phyloP scores from a whole-genome alignment of 2,113 vertebrate genomes.

The Bambusicola thoracicus region DNA sequence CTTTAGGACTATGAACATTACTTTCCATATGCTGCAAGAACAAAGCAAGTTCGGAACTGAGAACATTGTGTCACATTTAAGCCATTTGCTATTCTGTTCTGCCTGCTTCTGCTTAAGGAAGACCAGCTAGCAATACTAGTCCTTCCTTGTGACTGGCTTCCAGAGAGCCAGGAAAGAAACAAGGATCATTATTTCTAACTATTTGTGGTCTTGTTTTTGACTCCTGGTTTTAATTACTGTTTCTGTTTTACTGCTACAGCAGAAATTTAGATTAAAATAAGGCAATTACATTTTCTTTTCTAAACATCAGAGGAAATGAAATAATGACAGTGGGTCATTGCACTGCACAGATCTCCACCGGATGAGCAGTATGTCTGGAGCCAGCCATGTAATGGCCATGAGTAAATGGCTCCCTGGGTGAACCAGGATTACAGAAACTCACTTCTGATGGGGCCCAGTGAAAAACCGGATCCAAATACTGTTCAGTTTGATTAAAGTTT shows the following conservation, averaged over 20 bases:
- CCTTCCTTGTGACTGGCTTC: background rate
- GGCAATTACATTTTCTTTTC: constrained; percentile 45
- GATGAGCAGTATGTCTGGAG: constrained; percentile 20
- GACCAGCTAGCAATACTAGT: background rate
- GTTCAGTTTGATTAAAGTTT: background rate
- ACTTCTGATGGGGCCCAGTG: background rate
- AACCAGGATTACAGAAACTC: background rate
- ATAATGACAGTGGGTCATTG: constrained; percentile 35
- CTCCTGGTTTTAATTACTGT: constrained; percentile 37
- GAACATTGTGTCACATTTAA: background rate
- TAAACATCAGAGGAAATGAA: constrained; percentile 43
- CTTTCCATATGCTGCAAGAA: background rate
- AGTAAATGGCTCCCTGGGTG: background rate
- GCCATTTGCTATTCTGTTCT: background rate
- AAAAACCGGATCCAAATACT: background rate
- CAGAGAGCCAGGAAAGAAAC: background rate
- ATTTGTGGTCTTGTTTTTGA: constrained; percentile 7
- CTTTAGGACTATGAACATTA: background rate
- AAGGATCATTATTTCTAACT: background rate
- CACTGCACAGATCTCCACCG: background rate
- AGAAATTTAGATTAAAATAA: constrained; percentile 47
- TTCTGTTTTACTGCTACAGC: constrained; percentile 37
- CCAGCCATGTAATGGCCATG: background rate
- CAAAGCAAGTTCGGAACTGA: background rate
- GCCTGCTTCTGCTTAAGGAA: background rate